A percentile compares a stretch with the other conserved stretches of the same genome.
phyloP scores from a whole-genome alignment of 2,113 vertebrate species.

The Aegithalos caudatus region DNA sequence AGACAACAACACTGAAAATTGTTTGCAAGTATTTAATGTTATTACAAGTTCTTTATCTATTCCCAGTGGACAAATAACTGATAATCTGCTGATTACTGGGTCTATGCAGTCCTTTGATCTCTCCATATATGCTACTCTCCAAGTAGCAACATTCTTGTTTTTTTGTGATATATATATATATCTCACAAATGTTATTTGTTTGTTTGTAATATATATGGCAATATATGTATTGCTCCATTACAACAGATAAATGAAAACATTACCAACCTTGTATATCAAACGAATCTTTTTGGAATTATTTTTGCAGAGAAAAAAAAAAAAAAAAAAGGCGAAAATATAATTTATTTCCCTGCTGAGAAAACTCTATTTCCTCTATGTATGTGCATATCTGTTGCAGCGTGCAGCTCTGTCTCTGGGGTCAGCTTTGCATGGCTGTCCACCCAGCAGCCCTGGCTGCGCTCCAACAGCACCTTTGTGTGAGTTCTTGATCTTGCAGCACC shows the following conservation, averaged over 20 bases:
- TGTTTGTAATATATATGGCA: neutral
- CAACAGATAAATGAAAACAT: neutral
- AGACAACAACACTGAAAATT: neutral
- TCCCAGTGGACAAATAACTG: neutral
- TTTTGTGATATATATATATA: neutral
- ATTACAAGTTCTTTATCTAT: neutral
- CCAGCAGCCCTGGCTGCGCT: too few species aligned
- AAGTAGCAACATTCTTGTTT: neutral
- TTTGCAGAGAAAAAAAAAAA: neutral
- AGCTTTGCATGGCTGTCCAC: too few species aligned
- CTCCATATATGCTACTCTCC: neutral
- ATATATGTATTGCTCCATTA: neutral
- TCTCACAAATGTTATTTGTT: neutral
- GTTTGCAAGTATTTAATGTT: neutral
- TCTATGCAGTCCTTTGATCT: neutral
- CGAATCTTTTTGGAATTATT: neutral
- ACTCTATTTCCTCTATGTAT: neutral
- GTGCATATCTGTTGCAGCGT: too few species aligned
- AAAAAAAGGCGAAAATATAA: accelerated
- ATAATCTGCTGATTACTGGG: neutral
- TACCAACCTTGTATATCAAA: neutral
- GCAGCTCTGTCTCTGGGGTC: too few species aligned
- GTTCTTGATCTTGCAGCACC: too few species aligned
- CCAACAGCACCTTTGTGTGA: too few species aligned
- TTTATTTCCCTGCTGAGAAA: neutral